A percentile compares a stretch with the other conserved stretches of the same genome.
Evolutionary conservation across 2,113 vertebrate genomes (phyloP).

Genomic region (Rhagologus leucostigma): DNA sequence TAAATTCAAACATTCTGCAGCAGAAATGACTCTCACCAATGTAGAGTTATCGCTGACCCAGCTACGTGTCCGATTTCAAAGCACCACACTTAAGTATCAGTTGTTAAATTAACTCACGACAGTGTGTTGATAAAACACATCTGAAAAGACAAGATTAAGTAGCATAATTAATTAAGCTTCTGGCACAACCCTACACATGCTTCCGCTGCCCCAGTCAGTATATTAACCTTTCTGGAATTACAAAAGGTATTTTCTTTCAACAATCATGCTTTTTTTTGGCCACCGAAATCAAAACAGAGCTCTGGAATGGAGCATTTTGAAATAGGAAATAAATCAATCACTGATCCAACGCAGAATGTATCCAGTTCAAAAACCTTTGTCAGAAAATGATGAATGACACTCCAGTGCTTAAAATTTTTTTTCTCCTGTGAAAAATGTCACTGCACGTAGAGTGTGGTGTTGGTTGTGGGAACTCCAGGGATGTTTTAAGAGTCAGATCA

Average conservation of each 20-base stretch:
- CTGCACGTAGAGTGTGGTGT: background rate
- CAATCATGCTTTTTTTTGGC: background rate
- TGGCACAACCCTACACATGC: background rate
- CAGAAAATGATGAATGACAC: background rate
- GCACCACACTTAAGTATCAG: background rate
- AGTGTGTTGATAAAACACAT: background rate
- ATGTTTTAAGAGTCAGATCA: slow-evolving; percentile 3
- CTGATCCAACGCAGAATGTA: background rate
- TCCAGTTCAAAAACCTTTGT: background rate
- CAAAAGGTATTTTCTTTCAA: background rate
- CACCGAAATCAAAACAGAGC: background rate
- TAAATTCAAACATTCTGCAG: background rate
- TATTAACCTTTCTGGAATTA: background rate
- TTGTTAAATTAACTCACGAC: background rate
- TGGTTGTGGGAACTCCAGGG: background rate
- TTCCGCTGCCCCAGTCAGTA: background rate
- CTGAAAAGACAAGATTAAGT: background rate
- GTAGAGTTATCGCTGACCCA: background rate
- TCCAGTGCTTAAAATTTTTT: background rate
- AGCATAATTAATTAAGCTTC: background rate
- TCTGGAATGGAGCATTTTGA: background rate
- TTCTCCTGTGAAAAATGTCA: slow-evolving; percentile 10
- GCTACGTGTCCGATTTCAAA: background rate
- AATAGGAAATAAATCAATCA: slow-evolving; percentile 25
- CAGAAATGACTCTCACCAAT: background rate